Evolutionary conservation across 2,888 invertebrate species (phyloP).

Genomic region (Megamerina dolium): DNA sequence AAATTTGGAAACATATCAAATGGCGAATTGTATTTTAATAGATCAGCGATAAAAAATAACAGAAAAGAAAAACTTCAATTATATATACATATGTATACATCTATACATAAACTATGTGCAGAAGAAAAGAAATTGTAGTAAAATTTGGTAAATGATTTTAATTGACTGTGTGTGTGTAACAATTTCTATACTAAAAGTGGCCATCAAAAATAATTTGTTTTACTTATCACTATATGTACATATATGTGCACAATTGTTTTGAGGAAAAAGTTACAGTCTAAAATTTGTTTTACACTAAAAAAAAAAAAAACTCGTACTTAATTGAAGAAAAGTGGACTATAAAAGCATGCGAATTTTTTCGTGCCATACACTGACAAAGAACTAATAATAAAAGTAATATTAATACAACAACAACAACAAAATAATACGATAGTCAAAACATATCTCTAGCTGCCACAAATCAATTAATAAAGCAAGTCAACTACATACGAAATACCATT

Average conservation of each 20-base stretch:
- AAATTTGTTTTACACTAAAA: too few species aligned
- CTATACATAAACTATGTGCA: conserved; percentile 7
- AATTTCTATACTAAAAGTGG: too few species aligned
- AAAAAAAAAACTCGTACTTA: background rate
- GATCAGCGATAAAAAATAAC: background rate
- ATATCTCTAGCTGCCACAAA: conserved; percentile 27
- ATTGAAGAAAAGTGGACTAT: conserved; percentile 9
- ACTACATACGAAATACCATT: background rate
- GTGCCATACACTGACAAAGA: conserved; percentile 3
- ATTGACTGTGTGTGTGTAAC: too few species aligned
- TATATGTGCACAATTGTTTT: too few species aligned
- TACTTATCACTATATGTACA: too few species aligned
- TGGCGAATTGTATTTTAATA: conserved; percentile 52
- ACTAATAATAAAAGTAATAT: background rate
- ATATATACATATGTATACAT: background rate
- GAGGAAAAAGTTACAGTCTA: too few species aligned
- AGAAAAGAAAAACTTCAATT: conserved; percentile 10
- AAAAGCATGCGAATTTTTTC: background rate
- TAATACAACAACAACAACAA: conserved; percentile 1
- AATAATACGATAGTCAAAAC: conserved; percentile 13
- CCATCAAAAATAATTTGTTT: too few species aligned
- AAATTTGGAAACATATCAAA: conserved; percentile 76
- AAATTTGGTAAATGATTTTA: too few species aligned
- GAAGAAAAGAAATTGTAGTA: too few species aligned
- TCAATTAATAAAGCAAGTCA: conserved; percentile 8